Evolutionary conservation across 2,888 invertebrate genomes (phyloP).

Genomic region (Entomobrya multifasciata): DNA sequence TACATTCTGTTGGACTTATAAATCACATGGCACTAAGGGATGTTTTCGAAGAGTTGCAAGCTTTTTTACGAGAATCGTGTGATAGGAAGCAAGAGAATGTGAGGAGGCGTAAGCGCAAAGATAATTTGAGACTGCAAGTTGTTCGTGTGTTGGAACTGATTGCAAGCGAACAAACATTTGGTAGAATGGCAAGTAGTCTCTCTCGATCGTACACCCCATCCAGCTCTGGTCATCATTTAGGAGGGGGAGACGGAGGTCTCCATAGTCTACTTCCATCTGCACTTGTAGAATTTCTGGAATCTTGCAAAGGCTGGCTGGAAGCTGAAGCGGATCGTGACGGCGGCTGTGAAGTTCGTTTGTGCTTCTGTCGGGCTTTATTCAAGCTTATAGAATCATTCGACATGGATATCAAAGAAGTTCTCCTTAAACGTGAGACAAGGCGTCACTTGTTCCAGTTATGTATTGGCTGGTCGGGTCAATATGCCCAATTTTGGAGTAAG

Average conservation of each 20-base stretch:
- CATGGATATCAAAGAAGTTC: conserved; percentile 82
- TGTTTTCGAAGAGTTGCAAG: conserved; percentile 96
- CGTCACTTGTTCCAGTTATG: conserved; percentile 94
- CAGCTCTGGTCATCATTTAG: conserved; percentile 74
- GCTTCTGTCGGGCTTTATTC: conserved; percentile 76
- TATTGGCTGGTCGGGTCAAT: conserved; percentile 95
- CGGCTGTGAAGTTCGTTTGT: conserved; percentile 77
- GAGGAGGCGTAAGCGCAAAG: conserved; percentile 92
- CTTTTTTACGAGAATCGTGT: conserved; percentile 95
- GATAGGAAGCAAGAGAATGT: conserved; percentile 99
- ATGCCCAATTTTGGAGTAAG: conserved; percentile 85
- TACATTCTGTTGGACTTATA: conserved; percentile 95
- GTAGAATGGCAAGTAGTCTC: conserved; percentile 81
- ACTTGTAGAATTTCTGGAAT: conserved; percentile 78
- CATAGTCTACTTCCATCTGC: conserved; percentile 71
- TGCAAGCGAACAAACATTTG: conserved; percentile 94
- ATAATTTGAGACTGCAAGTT: conserved; percentile 94
- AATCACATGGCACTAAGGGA: conserved; percentile 97
- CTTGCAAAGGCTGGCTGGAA: conserved; percentile 78
- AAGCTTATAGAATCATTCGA: conserved; percentile 76
- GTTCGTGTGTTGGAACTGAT: conserved; percentile 95
- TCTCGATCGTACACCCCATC: conserved; percentile 71
- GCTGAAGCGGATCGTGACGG: conserved; percentile 79
- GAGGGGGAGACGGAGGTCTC: conserved; percentile 61
- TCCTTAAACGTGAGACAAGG: conserved; percentile 93